Conservation (phyloP, 2,797 vertebrate species). For the Etheostoma perlongum region DNA sequence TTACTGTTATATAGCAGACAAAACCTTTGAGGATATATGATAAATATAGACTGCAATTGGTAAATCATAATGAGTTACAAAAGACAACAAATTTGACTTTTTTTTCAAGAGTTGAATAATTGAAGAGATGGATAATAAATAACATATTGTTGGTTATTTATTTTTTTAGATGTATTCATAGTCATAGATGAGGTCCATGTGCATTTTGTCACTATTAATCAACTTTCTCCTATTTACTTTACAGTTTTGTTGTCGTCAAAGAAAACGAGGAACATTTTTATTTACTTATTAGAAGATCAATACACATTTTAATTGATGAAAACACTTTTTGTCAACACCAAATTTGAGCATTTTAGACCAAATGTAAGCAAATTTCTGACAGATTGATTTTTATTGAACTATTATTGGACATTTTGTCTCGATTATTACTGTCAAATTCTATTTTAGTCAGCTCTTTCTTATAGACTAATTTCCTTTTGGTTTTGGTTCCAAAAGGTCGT, state of each 20-base stretch:
- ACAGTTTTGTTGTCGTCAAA: not conserved
- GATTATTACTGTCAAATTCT: not conserved
- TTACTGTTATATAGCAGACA: not conserved
- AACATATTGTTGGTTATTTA: not conserved
- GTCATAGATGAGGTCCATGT: not conserved
- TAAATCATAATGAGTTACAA: too few species aligned
- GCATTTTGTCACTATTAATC: not conserved
- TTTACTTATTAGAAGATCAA: not conserved
- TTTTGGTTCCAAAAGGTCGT: not conserved
- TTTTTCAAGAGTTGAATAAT: not conserved
- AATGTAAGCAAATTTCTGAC: too few species aligned
- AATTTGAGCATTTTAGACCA: not conserved
- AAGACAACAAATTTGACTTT: too few species aligned
- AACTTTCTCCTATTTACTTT: not conserved
- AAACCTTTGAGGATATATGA: too few species aligned
- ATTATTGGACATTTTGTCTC: not conserved
- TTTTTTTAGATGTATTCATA: not conserved
- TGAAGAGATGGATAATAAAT: not conserved
- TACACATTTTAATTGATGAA: not conserved
- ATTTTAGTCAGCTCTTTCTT: too few species aligned
- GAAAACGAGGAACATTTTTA: not conserved
- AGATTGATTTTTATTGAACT: not conserved
- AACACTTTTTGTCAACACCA: not conserved
- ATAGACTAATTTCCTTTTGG: too few species aligned
- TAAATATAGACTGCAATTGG: not conserved